These are phyloP conservation scores for Dermolepida albohirtum DNA, from an alignment of 2,888 invertebrate genomes.

Conservation along the genomic window DNA sequence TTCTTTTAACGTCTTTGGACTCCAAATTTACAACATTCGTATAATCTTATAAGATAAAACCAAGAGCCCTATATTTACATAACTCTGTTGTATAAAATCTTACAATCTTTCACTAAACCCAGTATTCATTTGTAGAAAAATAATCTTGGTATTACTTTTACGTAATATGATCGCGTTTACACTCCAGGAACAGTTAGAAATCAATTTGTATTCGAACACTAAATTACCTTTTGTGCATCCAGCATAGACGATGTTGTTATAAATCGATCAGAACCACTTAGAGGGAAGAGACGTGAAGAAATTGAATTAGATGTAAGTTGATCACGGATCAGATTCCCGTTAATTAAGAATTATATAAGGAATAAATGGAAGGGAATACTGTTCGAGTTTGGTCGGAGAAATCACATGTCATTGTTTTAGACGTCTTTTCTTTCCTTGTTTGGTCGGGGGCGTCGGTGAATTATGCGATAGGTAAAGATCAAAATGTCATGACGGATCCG, in stretches of 20 bases:
- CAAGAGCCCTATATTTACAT: no score
- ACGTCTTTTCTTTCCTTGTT: slow-evolving; percentile 2
- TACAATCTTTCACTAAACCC: no score
- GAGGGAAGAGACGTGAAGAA: slow-evolving; percentile 37
- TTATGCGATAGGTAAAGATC: slow-evolving; percentile 50
- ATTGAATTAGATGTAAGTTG: slow-evolving; percentile 54
- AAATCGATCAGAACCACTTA: slow-evolving; percentile 51
- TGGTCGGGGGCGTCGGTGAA: neutral
- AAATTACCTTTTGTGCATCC: slow-evolving; percentile 29
- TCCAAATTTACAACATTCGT: no score
- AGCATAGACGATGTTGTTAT: slow-evolving; percentile 51
- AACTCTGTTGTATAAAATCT: no score
- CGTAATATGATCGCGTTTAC: no score
- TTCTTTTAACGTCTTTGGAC: no score
- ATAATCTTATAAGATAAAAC: no score
- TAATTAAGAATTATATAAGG: slow-evolving; percentile 58
- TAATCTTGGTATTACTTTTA: no score
- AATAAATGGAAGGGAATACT: slow-evolving; percentile 45
- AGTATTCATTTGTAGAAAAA: no score
- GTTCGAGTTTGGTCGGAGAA: neutral
- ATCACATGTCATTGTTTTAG: slow-evolving; percentile 23
- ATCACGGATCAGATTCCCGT: slow-evolving; percentile 54
- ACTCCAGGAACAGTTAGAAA: neutral
- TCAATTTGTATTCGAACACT: slow-evolving; percentile 16
- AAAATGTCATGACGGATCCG: slow-evolving; percentile 62